Evolutionary conservation across 2,113 vertebrate genomes (phyloP).

Genomic region (Chloroceryle aenea): DNA sequence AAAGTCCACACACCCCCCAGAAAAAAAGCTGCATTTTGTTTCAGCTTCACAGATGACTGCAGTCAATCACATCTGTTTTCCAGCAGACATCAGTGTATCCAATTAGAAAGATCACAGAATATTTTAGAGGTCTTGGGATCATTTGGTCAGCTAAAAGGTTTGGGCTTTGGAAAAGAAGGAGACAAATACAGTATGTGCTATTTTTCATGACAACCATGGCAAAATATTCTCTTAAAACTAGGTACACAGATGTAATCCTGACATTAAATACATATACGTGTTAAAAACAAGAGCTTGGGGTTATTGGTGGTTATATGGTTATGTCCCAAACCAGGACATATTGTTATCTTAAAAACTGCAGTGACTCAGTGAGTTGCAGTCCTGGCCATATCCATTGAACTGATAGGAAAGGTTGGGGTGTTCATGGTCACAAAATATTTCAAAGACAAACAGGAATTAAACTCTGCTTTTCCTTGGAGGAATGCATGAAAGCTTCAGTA

Average conservation of each 20-base stretch:
- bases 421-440: not conserved
- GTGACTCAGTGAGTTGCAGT: not conserved
- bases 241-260: not conserved
- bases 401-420: not conserved
- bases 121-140: constrained; percentile 43
- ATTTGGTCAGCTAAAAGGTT: constrained; percentile 38
- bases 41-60: constrained; percentile 38
- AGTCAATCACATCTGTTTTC: constrained; percentile 65
- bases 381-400: not conserved
- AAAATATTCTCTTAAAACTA: not conserved
- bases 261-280: not conserved
- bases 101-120: constrained; percentile 62
- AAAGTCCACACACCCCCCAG: not conserved
- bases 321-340: too few species aligned
- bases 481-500: not conserved
- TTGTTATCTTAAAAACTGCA: not conserved
- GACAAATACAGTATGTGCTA: not conserved
- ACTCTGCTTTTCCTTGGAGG: not conserved
- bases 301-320: too few species aligned
- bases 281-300: fast-evolving
- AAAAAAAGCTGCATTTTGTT: constrained; percentile 3
- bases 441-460: not conserved
- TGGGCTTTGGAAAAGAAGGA: constrained; percentile 26
- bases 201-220: not conserved
- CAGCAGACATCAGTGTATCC: constrained; percentile 52